Evolutionary conservation across 2,888 invertebrate genomes (phyloP).

Genomic region (Oxytorus armatus): DNA sequence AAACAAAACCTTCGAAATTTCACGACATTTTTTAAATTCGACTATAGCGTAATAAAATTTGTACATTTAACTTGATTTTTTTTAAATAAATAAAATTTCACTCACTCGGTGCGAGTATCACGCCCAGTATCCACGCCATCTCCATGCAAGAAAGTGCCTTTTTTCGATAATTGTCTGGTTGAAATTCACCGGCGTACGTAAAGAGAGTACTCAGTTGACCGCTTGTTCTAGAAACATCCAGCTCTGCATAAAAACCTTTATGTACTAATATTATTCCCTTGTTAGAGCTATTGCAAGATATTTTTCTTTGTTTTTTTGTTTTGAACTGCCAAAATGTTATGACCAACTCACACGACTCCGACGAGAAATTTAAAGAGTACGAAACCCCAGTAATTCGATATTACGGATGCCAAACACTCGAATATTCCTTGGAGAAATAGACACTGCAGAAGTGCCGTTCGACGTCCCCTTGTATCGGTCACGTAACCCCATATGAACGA

Average conservation of each 20-base stretch:
- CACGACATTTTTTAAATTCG: no score
- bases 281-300: slow-evolving; percentile 71
- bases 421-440: slow-evolving; percentile 87
- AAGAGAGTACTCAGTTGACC: slow-evolving; percentile 92
- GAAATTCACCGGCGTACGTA: slow-evolving; percentile 92
- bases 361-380: slow-evolving; percentile 88
- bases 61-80: no score
- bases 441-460: slow-evolving; percentile 87
- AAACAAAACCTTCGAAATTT: no score
- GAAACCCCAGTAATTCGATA: slow-evolving; percentile 86
- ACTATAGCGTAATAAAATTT: no score
- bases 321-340: slow-evolving; percentile 81
- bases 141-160: slow-evolving; percentile 93
- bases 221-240: slow-evolving; percentile 87
- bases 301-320: slow-evolving; percentile 84
- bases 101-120: slow-evolving; percentile 89
- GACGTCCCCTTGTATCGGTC: slow-evolving; percentile 89
- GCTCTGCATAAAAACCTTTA: slow-evolving; percentile 33
- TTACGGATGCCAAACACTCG: slow-evolving; percentile 87
- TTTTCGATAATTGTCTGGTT: slow-evolving; percentile 90
- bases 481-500: slow-evolving; percentile 90
- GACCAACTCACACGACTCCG: slow-evolving; percentile 85
- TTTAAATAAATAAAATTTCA: slow-evolving; percentile 1
- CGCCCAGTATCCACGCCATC: slow-evolving; percentile 92
- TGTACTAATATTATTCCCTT: not conserved